phyloP scores from a whole-genome alignment of 2,888 invertebrate species.

The Augochlorella aurata region DNA sequence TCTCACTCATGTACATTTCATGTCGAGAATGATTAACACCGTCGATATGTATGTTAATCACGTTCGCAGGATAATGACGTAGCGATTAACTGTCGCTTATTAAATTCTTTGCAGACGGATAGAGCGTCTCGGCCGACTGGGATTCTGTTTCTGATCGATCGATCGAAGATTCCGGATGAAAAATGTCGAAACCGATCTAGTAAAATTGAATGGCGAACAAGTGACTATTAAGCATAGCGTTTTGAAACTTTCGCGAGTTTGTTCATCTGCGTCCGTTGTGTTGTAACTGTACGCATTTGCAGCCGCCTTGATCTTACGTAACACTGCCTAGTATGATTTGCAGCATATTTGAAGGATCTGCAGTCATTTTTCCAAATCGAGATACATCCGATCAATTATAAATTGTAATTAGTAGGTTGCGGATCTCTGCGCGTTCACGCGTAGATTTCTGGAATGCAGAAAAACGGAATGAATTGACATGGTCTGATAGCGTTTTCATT shows the following conservation, averaged over 20 bases:
- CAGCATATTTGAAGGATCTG: not conserved
- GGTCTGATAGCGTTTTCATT: too few relatives aligned
- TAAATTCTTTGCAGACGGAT: not conserved
- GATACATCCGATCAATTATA: not conserved
- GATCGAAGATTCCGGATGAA: not conserved
- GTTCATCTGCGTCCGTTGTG: too few relatives aligned
- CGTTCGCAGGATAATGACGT: not conserved
- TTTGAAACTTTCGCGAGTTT: too few relatives aligned
- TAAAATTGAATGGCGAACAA: too few relatives aligned
- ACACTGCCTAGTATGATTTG: too few relatives aligned
- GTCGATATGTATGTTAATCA: not conserved
- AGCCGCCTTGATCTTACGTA: too few relatives aligned
- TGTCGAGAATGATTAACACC: constrained; percentile 4
- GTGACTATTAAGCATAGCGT: too few relatives aligned
- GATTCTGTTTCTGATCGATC: not conserved
- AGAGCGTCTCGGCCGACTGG: not conserved
- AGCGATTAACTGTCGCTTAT: not conserved
- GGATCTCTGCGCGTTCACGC: too few relatives aligned
- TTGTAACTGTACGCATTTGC: too few relatives aligned
- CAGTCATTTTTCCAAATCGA: not conserved
- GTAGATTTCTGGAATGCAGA: too few relatives aligned
- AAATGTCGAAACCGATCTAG: too few relatives aligned
- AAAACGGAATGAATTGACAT: too few relatives aligned
- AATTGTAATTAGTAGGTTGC: not conserved
- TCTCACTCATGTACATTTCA: not conserved